phyloP scores from a whole-genome alignment of 2,113 vertebrate genomes.

The Sphaerodactylus townsendi region DNA sequence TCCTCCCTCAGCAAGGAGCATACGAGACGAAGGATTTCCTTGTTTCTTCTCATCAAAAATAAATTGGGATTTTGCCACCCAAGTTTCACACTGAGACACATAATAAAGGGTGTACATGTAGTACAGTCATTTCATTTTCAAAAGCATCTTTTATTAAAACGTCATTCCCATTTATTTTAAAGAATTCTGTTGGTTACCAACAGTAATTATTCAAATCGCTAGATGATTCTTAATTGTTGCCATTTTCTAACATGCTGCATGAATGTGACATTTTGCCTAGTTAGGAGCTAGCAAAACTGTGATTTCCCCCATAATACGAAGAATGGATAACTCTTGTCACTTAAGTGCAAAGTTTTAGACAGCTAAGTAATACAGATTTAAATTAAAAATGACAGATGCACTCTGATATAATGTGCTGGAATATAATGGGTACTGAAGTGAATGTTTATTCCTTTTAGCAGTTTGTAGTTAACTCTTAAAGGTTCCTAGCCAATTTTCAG shows the following conservation, averaged over 20 bases:
- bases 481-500: slow-evolving; percentile 46
- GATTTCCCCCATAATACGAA: slow-evolving; percentile 66
- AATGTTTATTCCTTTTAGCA: slow-evolving; percentile 71
- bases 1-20: too few species aligned
- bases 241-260: background rate
- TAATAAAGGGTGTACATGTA: slow-evolving; percentile 26
- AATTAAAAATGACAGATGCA: slow-evolving; percentile 77
- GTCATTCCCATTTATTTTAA: slow-evolving; percentile 18
- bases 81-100: slow-evolving; percentile 29
- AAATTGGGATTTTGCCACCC: slow-evolving; percentile 6
- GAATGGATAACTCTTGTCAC: slow-evolving; percentile 71
- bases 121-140: background rate
- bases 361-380: slow-evolving; percentile 78
- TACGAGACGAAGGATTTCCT: too few species aligned
- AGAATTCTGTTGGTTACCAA: slow-evolving; percentile 8
- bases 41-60: too few species aligned
- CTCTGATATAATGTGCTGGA: slow-evolving; percentile 70
- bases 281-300: slow-evolving; percentile 61
- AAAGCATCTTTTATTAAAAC: slow-evolving; percentile 35
- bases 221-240: slow-evolving; percentile 33
- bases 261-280: slow-evolving; percentile 52
- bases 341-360: slow-evolving; percentile 75
- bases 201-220: slow-evolving; percentile 45
- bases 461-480: slow-evolving; percentile 69
- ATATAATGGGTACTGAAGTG: slow-evolving; percentile 76